Evolutionary conservation across 2,888 invertebrate species (phyloP).

Genomic region (Euplexia lucipara): DNA sequence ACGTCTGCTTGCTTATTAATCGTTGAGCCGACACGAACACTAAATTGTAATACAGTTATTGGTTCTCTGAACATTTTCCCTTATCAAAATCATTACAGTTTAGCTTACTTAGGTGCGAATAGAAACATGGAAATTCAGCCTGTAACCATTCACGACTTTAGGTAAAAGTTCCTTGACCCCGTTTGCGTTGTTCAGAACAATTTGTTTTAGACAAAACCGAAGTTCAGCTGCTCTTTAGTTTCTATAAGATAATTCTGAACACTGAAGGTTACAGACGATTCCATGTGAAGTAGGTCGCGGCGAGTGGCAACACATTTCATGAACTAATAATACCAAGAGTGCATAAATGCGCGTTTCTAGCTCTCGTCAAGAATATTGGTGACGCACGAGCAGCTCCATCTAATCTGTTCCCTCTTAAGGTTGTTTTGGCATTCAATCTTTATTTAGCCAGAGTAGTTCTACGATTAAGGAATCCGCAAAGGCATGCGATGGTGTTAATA

Average conservation of each 20-base stretch:
- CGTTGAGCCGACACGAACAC: conserved; percentile 22
- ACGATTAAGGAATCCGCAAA: conserved; percentile 58
- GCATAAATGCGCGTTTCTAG: conserved; percentile 56
- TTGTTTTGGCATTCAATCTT: conserved; percentile 76
- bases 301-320: conserved; percentile 51
- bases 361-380: conserved; percentile 43
- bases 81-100: conserved; percentile 23
- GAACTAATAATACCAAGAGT: conserved; percentile 61
- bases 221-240: conserved; percentile 17
- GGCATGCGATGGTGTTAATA: conserved; percentile 73
- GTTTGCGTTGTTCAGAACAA: conserved; percentile 7
- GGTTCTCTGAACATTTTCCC: conserved; percentile 12
- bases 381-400: conserved; percentile 55
- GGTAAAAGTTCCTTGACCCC: conserved; percentile 24
- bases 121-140: conserved; percentile 10
- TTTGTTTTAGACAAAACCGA: conserved; percentile 27
- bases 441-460: conserved; percentile 71
- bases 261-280: conserved; percentile 48
- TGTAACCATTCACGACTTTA: conserved; percentile 5
- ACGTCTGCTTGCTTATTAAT: conserved; percentile 28
- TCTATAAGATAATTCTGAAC: conserved; percentile 38
- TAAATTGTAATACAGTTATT: conserved; percentile 30
- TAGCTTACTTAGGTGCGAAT: conserved; percentile 9
- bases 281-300: conserved; percentile 57
- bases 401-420: conserved; percentile 60